Evolutionary conservation across 2,113 vertebrate species (phyloP).

Genomic region (Sinosuthora webbiana): DNA sequence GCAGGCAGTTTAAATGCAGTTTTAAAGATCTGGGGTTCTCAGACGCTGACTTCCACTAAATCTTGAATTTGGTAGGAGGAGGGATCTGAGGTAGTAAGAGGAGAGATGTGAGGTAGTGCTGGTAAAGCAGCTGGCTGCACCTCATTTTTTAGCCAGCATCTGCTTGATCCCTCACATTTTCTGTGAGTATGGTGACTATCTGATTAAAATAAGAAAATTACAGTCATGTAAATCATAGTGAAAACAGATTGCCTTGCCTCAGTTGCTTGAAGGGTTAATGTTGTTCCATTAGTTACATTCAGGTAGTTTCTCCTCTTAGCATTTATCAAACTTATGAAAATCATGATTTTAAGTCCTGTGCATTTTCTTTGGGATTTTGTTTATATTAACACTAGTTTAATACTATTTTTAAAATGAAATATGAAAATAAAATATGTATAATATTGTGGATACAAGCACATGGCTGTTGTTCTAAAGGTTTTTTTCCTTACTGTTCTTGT

Average conservation of each 20-base stretch:
- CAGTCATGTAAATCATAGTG: neutral
- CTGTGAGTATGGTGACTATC: fast-evolving
- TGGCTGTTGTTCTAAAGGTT: neutral
- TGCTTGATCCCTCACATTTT: neutral
- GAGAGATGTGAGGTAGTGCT: neutral
- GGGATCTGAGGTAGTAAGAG: neutral
- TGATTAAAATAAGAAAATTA: neutral
- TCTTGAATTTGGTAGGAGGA: neutral
- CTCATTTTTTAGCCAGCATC: neutral
- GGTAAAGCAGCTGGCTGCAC: neutral
- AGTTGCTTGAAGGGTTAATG: neutral
- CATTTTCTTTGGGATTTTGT: neutral
- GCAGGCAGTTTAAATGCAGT: neutral
- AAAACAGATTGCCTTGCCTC: neutral
- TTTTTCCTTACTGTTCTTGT: neutral
- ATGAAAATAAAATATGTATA: neutral
- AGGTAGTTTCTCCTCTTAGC: neutral
- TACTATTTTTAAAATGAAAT: neutral
- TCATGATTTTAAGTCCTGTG: neutral
- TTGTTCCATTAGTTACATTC: neutral
- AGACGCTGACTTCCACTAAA: neutral
- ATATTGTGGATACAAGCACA: neutral
- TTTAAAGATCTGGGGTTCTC: neutral
- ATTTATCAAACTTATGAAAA: neutral
- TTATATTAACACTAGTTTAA: neutral